Conservation (phyloP, 2,113 vertebrate genomes). For the Falcunculus frontatus region DNA sequence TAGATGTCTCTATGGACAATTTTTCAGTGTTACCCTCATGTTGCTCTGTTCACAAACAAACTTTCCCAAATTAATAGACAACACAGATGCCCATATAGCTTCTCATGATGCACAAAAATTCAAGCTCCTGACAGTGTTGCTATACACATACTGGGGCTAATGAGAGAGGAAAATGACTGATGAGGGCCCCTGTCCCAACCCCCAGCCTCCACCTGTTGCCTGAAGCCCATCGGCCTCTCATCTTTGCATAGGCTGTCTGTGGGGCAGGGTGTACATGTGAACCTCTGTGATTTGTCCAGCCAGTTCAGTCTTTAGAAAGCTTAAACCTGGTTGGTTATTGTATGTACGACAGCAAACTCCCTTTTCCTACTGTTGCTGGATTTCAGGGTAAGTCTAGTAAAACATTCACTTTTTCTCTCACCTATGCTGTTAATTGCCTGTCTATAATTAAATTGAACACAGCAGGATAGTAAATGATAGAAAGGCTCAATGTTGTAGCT, state of each 20-base stretch:
- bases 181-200: neutral
- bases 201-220: neutral
- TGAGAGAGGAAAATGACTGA: neutral
- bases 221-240: neutral
- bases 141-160: fast-evolving
- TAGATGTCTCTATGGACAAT: neutral
- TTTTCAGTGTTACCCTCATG: neutral
- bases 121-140: neutral
- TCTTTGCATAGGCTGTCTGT: neutral
- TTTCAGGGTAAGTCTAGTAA: neutral
- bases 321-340: neutral
- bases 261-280: fast-evolving
- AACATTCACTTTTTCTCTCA: conserved; percentile 4
- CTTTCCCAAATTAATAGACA: neutral
- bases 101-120: neutral
- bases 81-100: neutral
- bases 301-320: neutral
- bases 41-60: neutral
- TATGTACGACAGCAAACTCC: neutral
- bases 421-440: neutral
- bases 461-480: conserved; percentile 7
- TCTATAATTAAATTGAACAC: conserved; percentile 4
- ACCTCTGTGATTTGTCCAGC: neutral
- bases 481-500: neutral
- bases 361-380: neutral